phyloP scores from a whole-genome alignment of 92 coral and sea anemone species.

The Zoanthus gigantus region DNA sequence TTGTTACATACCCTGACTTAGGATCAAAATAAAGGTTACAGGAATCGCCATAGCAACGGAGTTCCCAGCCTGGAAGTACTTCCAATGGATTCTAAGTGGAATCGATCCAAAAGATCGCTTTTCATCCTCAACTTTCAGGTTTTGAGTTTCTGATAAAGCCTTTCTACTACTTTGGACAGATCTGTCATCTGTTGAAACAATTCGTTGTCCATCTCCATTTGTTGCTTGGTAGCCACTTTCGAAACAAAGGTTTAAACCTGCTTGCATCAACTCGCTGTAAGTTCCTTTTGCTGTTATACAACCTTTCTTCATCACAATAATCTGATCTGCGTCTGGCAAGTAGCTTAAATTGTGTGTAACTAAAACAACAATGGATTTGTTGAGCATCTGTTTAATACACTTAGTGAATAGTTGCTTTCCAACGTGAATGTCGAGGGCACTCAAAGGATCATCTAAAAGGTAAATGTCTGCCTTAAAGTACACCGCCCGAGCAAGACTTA shows the following conservation, averaged over 20 bases:
- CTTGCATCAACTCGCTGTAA: not conserved
- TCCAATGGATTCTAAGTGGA: not conserved
- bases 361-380: not conserved
- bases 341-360: constrained; percentile 12
- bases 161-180: not conserved
- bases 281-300: not conserved
- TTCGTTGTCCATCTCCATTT: not conserved
- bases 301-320: constrained; percentile 17
- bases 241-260: not conserved
- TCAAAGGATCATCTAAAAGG: not conserved
- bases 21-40: not conserved
- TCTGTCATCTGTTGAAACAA: not conserved
- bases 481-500: not conserved
- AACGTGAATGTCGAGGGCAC: constrained; percentile 14
- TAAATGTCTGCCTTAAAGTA: not conserved
- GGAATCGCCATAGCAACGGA: not conserved
- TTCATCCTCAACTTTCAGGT: not conserved
- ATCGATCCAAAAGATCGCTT: not conserved
- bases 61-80: not conserved
- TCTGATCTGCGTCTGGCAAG: not conserved
- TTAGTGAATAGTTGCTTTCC: not conserved
- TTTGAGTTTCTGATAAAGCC: not conserved
- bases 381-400: not conserved
- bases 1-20: not conserved
- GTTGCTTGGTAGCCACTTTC: not conserved